Base-by-base conservation (phyloP, 2,113 vertebrate genomes). In the Hemibagrus wyckioides region DNA sequence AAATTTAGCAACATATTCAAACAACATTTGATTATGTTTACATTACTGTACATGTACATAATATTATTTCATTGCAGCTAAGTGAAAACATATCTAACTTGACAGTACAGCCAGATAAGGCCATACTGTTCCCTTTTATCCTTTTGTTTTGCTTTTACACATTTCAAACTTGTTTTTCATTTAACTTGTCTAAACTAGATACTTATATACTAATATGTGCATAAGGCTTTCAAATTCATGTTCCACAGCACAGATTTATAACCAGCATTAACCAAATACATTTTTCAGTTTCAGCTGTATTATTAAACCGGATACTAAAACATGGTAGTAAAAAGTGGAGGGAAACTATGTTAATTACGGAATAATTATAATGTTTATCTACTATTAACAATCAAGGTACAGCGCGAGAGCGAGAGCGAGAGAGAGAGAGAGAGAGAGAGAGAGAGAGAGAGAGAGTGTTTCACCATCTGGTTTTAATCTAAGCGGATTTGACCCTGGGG, bases 381-480 rank as follows among this genome's bases (percentile, higher is more conserved):
- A 39, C 41, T 83, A 48, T 63, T 82, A 82, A 59, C 3, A 33
- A 82, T 39, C 4, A 6, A 69, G 33, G 6, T 36, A 17, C 80
- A 41, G 56, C 21, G 44, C n/a, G 63, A 14, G 25, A 82, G 8
- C 5, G 4, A 69, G 65, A 5, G 6, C 17, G 28, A 69, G 67
- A 79, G 5, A 50, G 1, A n/a, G 23, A 76, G 19, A 73, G 36
- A 73, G 19, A 25, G 19, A n/a, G 41, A 48, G 73, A 48, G 25
- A 52, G 48, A 77, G 44, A 79, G 75, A 79, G 6, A 17, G 75
- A 80, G 76, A 39, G 52, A 39, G 10, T 39, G n/a, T 36, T 56
- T 80, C 3, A 54, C 57, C 94, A 95, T 95, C 94, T 95, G 95
- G 92, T 93, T 92, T 87, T 67, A 57, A 94, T 95, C 93, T 93